Evolutionary conservation across 1,140 invertebrate genomes (phyloP).

Genomic region (Hylaeus anthracinus): DNA sequence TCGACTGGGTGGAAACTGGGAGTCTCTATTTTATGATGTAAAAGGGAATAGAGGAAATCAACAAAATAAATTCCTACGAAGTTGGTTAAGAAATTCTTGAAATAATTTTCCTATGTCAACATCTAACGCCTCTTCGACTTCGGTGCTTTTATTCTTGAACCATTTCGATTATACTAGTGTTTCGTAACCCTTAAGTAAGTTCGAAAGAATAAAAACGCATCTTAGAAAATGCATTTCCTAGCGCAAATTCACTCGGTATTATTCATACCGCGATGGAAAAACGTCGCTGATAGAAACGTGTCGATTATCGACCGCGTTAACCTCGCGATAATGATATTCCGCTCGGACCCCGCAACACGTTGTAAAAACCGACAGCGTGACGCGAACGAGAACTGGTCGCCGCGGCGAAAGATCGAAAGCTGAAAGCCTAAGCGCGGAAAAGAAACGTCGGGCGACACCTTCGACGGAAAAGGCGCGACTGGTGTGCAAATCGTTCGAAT

Average conservation of each 20-base stretch:
- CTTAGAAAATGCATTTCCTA: neutral
- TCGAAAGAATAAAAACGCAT: neutral
- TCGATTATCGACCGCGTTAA: conserved; percentile 20
- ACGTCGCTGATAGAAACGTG: conserved; percentile 1
- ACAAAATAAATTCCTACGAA: too few species aligned
- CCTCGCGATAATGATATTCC: conserved; percentile 14
- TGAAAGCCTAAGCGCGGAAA: neutral
- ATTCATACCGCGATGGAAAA: conserved; percentile 3
- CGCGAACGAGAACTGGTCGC: neutral
- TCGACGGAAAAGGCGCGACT: neutral
- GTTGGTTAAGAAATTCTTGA: too few species aligned
- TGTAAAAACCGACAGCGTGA: conserved; percentile 4
- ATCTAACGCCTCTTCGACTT: too few species aligned
- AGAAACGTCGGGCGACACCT: neutral
- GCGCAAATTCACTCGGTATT: neutral
- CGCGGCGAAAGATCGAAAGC: conserved; percentile 17
- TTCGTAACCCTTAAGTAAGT: too few species aligned
- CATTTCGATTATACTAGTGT: too few species aligned
- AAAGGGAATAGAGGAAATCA: too few species aligned
- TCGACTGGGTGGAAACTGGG: too few species aligned
- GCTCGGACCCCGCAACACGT: neutral
- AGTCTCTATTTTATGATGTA: too few species aligned
- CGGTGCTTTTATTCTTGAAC: too few species aligned
- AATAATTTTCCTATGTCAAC: too few species aligned
- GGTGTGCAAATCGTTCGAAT: conserved; percentile 9